These are phyloP conservation scores for Lonchura striata DNA, from an alignment of 2,113 vertebrate species.

Conservation along the genomic window DNA sequence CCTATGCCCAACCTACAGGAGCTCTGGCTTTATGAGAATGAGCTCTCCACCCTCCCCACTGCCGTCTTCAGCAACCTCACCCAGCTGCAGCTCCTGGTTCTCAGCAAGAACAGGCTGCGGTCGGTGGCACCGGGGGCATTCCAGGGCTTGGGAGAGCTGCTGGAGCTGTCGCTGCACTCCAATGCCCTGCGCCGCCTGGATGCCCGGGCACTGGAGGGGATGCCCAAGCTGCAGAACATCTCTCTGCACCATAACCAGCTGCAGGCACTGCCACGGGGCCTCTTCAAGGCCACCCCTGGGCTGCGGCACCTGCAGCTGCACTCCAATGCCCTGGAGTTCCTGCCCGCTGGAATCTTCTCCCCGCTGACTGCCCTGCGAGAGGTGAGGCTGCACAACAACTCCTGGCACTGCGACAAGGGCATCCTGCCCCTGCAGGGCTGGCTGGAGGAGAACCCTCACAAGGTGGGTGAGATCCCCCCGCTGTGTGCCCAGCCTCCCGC, in stretches of 20 bases:
- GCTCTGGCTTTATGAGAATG: constrained; percentile 91
- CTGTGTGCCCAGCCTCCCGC: constrained; percentile 74
- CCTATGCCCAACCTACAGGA: constrained; percentile 77
- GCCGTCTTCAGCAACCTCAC: constrained; percentile 83
- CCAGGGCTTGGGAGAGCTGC: constrained; percentile 76
- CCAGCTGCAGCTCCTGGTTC: constrained; percentile 80
- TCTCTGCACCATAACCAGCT: constrained; percentile 88
- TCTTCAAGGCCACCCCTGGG: constrained; percentile 73
- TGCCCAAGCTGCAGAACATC: constrained; percentile 83
- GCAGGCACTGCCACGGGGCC: constrained; percentile 67
- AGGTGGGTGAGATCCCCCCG: constrained; percentile 68
- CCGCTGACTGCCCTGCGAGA: constrained; percentile 71
- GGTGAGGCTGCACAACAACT: constrained; percentile 84
- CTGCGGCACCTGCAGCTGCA: constrained; percentile 81
- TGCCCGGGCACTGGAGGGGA: constrained; percentile 68
- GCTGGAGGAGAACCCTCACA: constrained; percentile 74
- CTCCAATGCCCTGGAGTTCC: constrained; percentile 82
- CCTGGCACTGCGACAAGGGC: constrained; percentile 85
- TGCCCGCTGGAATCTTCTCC: constrained; percentile 78
- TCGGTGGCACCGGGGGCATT: constrained; percentile 77
- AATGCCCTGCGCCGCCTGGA: constrained; percentile 78
- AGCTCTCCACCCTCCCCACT: constrained; percentile 75
- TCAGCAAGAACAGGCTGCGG: constrained; percentile 85
- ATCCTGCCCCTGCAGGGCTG: constrained; percentile 84
- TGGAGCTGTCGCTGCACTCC: constrained; percentile 86